Percentiles rank a stretch among this genome's conserved stretches.
phyloP scores from a whole-genome alignment of 2,888 invertebrate genomes.

The Hecatera dysodea region DNA sequence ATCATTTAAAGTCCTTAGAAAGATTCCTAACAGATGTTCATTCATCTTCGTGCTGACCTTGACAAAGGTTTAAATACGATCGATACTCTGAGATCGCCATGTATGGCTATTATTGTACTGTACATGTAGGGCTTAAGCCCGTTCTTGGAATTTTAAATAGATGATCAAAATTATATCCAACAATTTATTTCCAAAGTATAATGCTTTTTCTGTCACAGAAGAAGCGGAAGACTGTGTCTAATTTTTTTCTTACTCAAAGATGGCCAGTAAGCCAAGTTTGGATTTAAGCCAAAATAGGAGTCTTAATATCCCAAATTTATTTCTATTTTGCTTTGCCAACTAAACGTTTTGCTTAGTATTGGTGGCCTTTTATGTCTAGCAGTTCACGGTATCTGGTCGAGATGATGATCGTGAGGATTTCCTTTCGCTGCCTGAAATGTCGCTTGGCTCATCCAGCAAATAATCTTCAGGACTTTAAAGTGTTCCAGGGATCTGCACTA shows the following conservation, averaged over 20 bases:
- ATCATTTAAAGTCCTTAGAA: no score
- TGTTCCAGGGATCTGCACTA: no score
- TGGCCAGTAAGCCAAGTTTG: not conserved
- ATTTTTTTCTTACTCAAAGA: not conserved
- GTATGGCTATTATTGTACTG: no score
- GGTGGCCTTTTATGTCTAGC: not conserved
- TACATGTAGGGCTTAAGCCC: no score
- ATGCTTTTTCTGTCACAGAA: no score
- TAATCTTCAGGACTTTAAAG: no score
- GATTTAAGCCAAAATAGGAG: not conserved
- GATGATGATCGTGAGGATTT: not conserved
- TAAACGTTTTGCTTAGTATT: not conserved
- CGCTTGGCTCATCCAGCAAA: no score
- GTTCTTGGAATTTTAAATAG: constrained; percentile 2
- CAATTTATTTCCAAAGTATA: constrained; percentile 9
- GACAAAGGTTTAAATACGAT: no score
- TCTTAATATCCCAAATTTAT: not conserved
- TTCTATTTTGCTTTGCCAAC: not conserved
- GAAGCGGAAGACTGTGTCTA: not conserved
- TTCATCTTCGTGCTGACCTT: no score
- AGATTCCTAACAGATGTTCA: no score
- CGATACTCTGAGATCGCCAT: no score
- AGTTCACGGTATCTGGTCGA: not conserved
- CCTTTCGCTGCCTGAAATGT: not conserved
- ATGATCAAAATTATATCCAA: not conserved